Percentiles rank a stretch among this genome's conserved stretches.
phyloP scores from a whole-genome alignment of 1,140 invertebrate genomes.

The Dendroctonus ponderosae region DNA sequence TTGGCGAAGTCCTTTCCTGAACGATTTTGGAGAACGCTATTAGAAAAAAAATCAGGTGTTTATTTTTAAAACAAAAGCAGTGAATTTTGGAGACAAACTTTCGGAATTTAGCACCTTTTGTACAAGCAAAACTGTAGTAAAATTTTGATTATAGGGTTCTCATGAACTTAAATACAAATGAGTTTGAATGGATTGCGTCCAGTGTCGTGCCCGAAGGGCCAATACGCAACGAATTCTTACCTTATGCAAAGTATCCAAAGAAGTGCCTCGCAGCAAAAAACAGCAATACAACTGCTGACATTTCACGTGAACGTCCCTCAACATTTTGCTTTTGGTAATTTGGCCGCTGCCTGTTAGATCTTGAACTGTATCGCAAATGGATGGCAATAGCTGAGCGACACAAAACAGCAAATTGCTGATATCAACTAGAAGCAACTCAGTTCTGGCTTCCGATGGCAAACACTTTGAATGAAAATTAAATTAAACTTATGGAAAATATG shows the following conservation, averaged over 20 bases:
- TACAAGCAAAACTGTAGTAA: no score
- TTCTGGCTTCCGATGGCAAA: slow-evolving; percentile 59
- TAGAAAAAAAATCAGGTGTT: no score
- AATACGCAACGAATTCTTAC: slow-evolving; percentile 49
- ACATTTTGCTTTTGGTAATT: slow-evolving; percentile 60
- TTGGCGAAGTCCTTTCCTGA: no score
- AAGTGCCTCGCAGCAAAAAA: slow-evolving; percentile 67
- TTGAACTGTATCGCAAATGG: slow-evolving; percentile 61
- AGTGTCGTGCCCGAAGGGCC: no score
- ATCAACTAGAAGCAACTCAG: slow-evolving; percentile 66
- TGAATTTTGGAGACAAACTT: no score
- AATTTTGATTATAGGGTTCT: no score
- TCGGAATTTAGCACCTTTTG: no score
- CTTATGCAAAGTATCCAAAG: slow-evolving; percentile 70
- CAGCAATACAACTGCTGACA: slow-evolving; percentile 72
- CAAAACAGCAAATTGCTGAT: slow-evolving; percentile 73
- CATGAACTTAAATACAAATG: no score
- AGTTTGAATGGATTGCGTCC: no score
- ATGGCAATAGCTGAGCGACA: slow-evolving; percentile 64
- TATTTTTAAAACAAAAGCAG: no score
- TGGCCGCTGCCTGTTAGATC: slow-evolving; percentile 59
- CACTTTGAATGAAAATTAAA: slow-evolving; percentile 52
- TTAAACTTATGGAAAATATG: background rate
- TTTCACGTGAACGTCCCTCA: slow-evolving; percentile 75
- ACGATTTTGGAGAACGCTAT: no score